Evolutionary conservation across 2,888 invertebrate genomes (phyloP).

Genomic region (Doris montereyensis): DNA sequence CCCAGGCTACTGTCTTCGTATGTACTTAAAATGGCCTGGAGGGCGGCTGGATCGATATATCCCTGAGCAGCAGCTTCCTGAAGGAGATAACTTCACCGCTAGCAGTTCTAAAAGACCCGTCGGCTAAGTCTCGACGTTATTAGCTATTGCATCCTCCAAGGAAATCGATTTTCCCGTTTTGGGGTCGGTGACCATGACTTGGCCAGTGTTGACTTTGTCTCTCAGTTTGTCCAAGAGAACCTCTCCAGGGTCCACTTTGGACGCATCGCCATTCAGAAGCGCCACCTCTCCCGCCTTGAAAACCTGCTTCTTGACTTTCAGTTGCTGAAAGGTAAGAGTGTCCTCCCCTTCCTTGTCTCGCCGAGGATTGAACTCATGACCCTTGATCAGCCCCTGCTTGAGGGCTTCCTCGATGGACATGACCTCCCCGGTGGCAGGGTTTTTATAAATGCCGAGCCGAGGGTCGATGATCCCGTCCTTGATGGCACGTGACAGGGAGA

Average conservation of each 20-base stretch:
- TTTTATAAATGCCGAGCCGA: constrained; percentile 60
- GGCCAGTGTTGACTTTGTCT: constrained; percentile 55
- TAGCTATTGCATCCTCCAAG: constrained; percentile 64
- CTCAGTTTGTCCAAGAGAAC: constrained; percentile 56
- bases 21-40: constrained; percentile 59
- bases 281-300: constrained; percentile 55
- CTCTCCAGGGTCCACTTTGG: constrained; percentile 46
- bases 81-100: constrained; percentile 56
- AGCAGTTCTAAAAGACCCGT: constrained; percentile 49
- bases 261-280: constrained; percentile 47
- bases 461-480: constrained; percentile 63
- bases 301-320: constrained; percentile 61
- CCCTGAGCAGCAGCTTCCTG: constrained; percentile 63
- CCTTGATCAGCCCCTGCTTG: constrained; percentile 60
- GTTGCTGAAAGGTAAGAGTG: constrained; percentile 59
- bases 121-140: constrained; percentile 61
- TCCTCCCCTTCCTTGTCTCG: constrained; percentile 50
- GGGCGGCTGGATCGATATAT: constrained; percentile 56
- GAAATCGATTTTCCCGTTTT: constrained; percentile 58
- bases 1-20: constrained; percentile 62
- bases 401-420: constrained; percentile 64
- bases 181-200: constrained; percentile 44
- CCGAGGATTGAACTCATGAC: constrained; percentile 50
- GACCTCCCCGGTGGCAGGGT: constrained; percentile 63
- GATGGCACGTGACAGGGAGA: constrained; percentile 60